Evolutionary conservation across 2,113 vertebrate genomes (phyloP), one percentile per base, ranked within the genome.

Genomic region (Scomber scombrus): DNA sequence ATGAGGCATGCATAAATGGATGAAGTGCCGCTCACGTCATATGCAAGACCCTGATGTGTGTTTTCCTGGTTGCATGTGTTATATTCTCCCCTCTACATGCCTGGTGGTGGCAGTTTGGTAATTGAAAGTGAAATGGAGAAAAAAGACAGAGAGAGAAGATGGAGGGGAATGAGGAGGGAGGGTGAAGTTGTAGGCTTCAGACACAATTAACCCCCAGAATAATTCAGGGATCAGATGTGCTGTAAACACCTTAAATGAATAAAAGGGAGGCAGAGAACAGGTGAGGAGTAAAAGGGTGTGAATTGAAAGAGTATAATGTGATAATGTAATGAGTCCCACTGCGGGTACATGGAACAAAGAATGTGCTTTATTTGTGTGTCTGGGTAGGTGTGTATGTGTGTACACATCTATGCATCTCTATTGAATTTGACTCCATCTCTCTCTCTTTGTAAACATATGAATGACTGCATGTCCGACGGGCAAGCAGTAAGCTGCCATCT

Each of bases 1-100:
- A 91, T 91, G 85, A 92, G 85, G 77, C 86, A 91, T 89, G 87
- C 85, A 92, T 89, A 85, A 89, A 92, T 91, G 89, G 87, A 91
- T 92, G 85, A 88, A 82, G 80, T 51, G 54, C n/a, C 70, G 69
- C 57, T 81, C 9, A 13, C 61, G 15, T 82, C 75, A 78, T 51
- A 85, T 11, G 43, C 77, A 71, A 54, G 81, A 40, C 61, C 74
- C 64, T 16, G 2, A 26, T 84, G 82, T 86, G 79, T 81, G 56
- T 82, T 81, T 85, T 81, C 68, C 55, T 86, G 45, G 69, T 74
- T 78, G 86, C 77, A 65, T 80, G 88, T 86, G 85, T 85, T 88
- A 88, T 84, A 85, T 87, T 81, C 76, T 77, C 51, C 55, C 61
- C 55, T 54, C 66, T 69, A 88, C 82, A 87, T 69, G 72, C 68